phyloP scores from a whole-genome alignment of 2,888 invertebrate genomes.

The Eupithecia dodoneata region DNA sequence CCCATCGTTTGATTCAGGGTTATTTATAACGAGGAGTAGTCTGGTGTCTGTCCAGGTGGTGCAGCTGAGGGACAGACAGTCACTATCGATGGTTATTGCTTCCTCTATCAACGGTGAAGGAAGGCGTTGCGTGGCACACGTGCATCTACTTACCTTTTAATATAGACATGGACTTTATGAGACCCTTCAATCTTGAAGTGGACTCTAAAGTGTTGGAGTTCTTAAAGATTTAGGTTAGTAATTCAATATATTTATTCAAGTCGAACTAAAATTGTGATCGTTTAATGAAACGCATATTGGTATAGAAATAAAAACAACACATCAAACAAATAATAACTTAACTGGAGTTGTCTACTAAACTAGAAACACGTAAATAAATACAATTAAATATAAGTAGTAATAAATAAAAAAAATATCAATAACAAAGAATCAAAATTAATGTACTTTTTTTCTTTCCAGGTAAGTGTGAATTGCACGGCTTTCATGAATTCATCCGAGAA shows the following conservation, averaged over 20 bases:
- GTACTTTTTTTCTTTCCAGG: conserved; percentile 9
- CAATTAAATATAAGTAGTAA: not conserved
- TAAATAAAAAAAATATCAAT: not conserved
- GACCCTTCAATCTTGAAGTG: not conserved
- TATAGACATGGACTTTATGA: not conserved
- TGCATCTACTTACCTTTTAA: conserved; percentile 15
- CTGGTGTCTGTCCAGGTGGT: conserved; percentile 26
- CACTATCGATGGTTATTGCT: not conserved
- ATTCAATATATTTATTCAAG: not conserved
- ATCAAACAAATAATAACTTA: not conserved
- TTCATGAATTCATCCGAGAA: not conserved
- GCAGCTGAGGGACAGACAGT: too few relatives aligned
- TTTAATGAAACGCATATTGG: not conserved
- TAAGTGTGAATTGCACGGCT: conserved; percentile 6
- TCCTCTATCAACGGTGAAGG: not conserved
- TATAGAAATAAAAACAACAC: not conserved
- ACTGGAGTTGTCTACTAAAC: not conserved
- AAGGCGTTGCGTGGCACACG: conserved; percentile 6
- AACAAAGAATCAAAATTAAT: not conserved
- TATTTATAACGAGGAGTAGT: conserved; percentile 37
- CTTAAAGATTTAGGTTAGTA: not conserved
- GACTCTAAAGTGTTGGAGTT: not conserved
- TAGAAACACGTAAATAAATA: not conserved
- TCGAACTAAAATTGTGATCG: not conserved
- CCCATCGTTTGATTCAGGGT: conserved; percentile 33